Percentiles rank a stretch among this genome's conserved stretches.
These are phyloP conservation scores for Metalampra italica DNA, from an alignment of 2,888 invertebrate genomes.

Conservation along the genomic window DNA sequence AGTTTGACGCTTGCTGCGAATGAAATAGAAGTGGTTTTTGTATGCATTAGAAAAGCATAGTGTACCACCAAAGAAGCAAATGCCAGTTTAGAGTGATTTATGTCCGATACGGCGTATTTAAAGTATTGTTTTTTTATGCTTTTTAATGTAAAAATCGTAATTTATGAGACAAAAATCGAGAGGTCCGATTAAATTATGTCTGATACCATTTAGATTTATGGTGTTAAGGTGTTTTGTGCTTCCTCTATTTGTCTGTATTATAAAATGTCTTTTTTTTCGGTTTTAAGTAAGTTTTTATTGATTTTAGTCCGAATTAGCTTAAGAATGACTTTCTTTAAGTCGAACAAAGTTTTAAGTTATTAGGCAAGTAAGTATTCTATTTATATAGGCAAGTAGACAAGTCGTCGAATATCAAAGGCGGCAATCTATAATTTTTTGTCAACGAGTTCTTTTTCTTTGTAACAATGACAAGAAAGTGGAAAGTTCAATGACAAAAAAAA, in stretches of 20 bases:
- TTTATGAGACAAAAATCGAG: constrained; percentile 74
- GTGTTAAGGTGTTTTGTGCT: constrained; percentile 46
- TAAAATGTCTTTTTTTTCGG: constrained; percentile 23
- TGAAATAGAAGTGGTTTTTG: constrained; percentile 15
- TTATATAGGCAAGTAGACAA: too few relatives aligned
- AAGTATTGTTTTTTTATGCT: constrained; percentile 69
- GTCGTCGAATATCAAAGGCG: too few relatives aligned
- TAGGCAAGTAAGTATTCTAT: background rate
- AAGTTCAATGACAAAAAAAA: too few relatives aligned
- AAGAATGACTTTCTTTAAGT: background rate
- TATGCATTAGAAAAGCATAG: constrained; percentile 9
- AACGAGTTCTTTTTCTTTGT: too few relatives aligned
- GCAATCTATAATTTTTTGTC: too few relatives aligned
- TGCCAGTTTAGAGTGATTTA: constrained; percentile 74
- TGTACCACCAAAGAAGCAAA: constrained; percentile 70
- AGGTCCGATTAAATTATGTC: constrained; percentile 75
- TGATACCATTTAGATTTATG: constrained; percentile 69
- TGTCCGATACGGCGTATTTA: constrained; percentile 73
- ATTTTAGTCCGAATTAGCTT: background rate
- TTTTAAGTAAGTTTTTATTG: constrained; percentile 7
- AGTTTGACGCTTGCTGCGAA: constrained; percentile 9
- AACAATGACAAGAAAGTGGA: too few relatives aligned
- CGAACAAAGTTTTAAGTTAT: background rate
- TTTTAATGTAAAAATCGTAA: constrained; percentile 75
- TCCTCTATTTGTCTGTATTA: constrained; percentile 54